A percentile compares a stretch with the other conserved stretches of the same genome.
Conservation (phyloP, 2,113 vertebrate genomes). For the Zosterops lateralis region DNA sequence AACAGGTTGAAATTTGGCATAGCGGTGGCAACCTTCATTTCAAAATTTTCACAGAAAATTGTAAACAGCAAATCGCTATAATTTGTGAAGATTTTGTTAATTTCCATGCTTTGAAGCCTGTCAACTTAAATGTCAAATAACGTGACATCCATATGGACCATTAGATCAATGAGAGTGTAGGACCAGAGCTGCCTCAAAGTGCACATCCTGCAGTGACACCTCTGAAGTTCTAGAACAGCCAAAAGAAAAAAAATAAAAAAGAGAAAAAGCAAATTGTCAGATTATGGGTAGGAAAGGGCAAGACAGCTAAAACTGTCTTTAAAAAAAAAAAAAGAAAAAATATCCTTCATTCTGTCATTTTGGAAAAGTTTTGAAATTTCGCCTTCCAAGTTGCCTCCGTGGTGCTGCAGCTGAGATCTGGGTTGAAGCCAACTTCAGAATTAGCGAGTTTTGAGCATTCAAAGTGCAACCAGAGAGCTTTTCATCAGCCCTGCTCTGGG, state of each 20-base stretch:
- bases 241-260: not conserved
- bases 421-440: not conserved
- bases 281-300: conserved; percentile 13
- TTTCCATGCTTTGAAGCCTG: conserved; percentile 41
- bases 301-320: conserved; percentile 27
- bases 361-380: conserved; percentile 52
- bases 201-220: conserved; percentile 37
- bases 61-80: conserved; percentile 26
- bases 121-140: conserved; percentile 59
- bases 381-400: not conserved
- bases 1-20: conserved; percentile 56
- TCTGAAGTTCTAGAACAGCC: conserved; percentile 34
- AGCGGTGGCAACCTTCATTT: conserved; percentile 41
- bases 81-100: conserved; percentile 56
- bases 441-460: not conserved
- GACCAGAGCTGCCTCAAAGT: conserved; percentile 53
- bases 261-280: conserved; percentile 10
- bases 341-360: conserved; percentile 31
- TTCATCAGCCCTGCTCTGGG: not conserved
- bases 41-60: conserved; percentile 48
- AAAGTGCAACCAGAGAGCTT: not conserved
- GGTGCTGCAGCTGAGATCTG: not conserved
- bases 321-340: not conserved
- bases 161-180: conserved; percentile 45
- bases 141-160: conserved; percentile 57